Evolutionary conservation across 1,140 invertebrate genomes (phyloP), one percentile per base, ranked within the genome.

Genomic region (Lordiphosa mommai): DNA sequence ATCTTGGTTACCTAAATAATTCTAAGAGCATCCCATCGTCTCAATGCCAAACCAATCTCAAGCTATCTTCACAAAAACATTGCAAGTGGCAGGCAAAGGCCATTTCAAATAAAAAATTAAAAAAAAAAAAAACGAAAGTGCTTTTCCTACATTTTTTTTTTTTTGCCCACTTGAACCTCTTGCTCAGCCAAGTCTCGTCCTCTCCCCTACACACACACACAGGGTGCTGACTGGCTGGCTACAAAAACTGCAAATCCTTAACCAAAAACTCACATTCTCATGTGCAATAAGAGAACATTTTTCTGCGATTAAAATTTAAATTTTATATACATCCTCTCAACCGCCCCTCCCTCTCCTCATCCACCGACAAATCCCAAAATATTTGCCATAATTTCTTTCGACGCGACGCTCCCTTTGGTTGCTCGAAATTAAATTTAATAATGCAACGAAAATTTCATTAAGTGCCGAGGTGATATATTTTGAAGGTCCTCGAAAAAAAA

Each of bases 351-450:
- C 33, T 2, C 37, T 20, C n/a, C 1, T 0, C 20, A n/a, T 3
- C 17, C 20, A 23, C 20, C 20, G 6, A 4, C 43, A 30, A 61
- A 9, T n/a, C 1, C 10, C 13, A 38, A 52, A 72, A 66, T 68
- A 68, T 79, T 77, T 77, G 55, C 73, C 73, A 77, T 77, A 79
- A 77, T 77, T 79, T 73, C 55, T 59, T 41, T 61, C 40, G 38
- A 48, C 50, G 5, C 16, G 30, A n/a, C 27, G 6, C 30, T 20
- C 17, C 9, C 17, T 6, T 17, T 14, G 36, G 44, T 41, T 41
- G 60, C 57, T 61, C 41, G 50, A 76, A 76, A 80, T 82, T 68
- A 80, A 80, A 82, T 80, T 80, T 80, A 80, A 80, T 80, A 80
- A 80, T 80, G 71, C 77, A 80, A 53, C 52, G 32, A 67, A 55